Percentiles rank a stretch among this genome's conserved stretches.
Conservation (phyloP, 2,888 invertebrate genomes). For the Chalcis sispes region DNA sequence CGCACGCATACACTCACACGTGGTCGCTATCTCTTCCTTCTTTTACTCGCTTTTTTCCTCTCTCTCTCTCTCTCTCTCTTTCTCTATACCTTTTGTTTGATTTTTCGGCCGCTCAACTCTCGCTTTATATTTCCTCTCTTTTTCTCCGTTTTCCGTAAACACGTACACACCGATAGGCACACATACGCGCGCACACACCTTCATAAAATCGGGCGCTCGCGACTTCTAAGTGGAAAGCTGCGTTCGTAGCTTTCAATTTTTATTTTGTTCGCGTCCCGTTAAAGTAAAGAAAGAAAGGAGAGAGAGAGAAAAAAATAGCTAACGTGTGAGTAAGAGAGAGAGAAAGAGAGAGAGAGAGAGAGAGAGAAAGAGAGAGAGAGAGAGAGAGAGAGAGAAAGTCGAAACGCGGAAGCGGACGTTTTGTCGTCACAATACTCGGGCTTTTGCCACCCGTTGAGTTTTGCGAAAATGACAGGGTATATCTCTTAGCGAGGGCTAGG, state of each 20-base stretch:
- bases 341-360: background rate
- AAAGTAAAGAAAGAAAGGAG: background rate
- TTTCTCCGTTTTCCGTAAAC: conserved; percentile 2
- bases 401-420: too few relatives aligned
- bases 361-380: background rate
- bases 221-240: conserved; percentile 48
- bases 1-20: too few relatives aligned
- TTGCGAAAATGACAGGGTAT: conserved; percentile 38
- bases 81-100: conserved; percentile 29
- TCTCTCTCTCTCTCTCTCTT: background rate
- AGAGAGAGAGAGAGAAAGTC: background rate
- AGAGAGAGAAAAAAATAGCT: background rate
- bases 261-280: background rate
- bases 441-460: conserved; percentile 1
- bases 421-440: background rate
- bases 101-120: conserved; percentile 42
- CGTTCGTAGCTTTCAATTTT: conserved; percentile 29
- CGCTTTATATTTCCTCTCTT: conserved; percentile 19
- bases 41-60: background rate
- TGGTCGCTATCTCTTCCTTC: too few relatives aligned
- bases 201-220: too few relatives aligned
- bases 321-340: background rate
- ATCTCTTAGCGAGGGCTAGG: conserved; percentile 7
- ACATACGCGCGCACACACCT: conserved; percentile 7
- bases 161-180: background rate